A percentile compares a stretch with the other conserved stretches of the same genome.
Evolutionary conservation across 2,113 vertebrate species (phyloP).

Genomic region (Tychaedon coryphoeus): DNA sequence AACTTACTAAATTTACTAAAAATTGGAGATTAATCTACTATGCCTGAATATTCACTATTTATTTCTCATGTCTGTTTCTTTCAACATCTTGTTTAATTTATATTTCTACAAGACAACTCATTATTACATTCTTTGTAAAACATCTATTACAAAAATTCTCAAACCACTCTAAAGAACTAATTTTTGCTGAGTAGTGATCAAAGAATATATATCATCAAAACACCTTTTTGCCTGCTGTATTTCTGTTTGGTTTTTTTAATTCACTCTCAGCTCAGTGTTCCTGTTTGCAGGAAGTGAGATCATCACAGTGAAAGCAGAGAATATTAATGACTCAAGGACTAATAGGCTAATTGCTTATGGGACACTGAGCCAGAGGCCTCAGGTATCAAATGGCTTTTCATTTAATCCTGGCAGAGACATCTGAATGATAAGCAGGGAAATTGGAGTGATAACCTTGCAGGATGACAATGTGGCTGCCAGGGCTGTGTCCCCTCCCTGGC

Average conservation of each 20-base stretch:
- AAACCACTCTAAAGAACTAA: not conserved
- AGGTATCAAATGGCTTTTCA: not conserved
- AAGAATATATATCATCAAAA: not conserved
- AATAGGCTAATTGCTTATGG: conserved; percentile 73
- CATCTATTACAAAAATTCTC: not conserved
- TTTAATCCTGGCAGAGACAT: conserved; percentile 74
- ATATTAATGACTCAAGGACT: conserved; percentile 77
- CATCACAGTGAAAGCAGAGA: conserved; percentile 73
- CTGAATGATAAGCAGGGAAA: conserved; percentile 68
- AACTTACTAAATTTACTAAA: not conserved
- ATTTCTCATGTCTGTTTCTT: not conserved
- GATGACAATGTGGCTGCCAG: conserved; percentile 63
- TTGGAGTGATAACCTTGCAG: conserved; percentile 69
- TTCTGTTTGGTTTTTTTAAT: not conserved
- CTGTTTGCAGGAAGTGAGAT: conserved; percentile 72
- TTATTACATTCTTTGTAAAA: not conserved
- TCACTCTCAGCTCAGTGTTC: not conserved
- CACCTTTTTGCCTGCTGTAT: not conserved
- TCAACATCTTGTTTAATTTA: not conserved
- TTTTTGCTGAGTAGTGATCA: not conserved
- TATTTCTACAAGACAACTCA: not conserved
- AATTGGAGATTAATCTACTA: not conserved
- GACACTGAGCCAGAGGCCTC: conserved; percentile 67
- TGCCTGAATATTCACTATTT: not conserved
- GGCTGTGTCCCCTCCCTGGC: conserved; percentile 63